Conservation (phyloP, 2,113 vertebrate species). For the Aspiorhynchus laticeps region DNA sequence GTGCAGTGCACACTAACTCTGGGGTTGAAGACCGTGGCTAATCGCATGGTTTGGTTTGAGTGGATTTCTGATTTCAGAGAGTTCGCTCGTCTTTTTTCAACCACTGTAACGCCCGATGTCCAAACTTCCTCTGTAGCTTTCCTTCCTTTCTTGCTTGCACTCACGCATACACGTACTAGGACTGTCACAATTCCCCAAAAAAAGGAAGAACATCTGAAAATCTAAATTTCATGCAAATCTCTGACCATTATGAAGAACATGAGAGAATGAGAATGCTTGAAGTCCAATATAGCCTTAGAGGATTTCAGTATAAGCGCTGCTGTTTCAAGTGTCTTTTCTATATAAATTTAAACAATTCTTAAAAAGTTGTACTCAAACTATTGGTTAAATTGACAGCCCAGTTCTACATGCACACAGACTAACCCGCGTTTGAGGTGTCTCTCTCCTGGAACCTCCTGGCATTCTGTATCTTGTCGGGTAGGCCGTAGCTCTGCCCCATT, state of each 20-base stretch:
- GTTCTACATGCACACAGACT: conserved; percentile 28
- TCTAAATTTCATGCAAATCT: neutral
- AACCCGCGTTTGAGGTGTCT: conserved; percentile 50
- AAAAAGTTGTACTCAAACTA: neutral
- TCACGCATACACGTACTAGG: conserved; percentile 18
- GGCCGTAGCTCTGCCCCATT: conserved; percentile 42
- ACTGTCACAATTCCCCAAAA: neutral
- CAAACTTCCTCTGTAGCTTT: neutral
- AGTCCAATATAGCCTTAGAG: neutral
- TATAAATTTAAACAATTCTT: neutral
- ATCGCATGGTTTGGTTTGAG: conserved; percentile 70
- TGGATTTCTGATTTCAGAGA: conserved; percentile 58
- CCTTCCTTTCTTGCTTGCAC: conserved; percentile 54
- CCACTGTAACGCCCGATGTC: conserved; percentile 44
- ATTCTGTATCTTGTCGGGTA: conserved; percentile 42
- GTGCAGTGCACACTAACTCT: conserved; percentile 62
- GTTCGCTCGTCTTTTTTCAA: conserved; percentile 49
- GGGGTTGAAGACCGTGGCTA: conserved; percentile 58
- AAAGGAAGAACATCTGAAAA: neutral
- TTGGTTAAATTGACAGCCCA: neutral
- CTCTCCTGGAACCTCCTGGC: conserved; percentile 42
- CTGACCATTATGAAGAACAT: neutral
- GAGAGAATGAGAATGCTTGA: neutral
- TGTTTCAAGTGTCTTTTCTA: neutral
- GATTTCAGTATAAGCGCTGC: neutral